Percentiles rank a stretch among this genome's conserved stretches.
Evolutionary conservation across 2,113 vertebrate species (phyloP).

Genomic region (Phoenicopterus ruber): DNA sequence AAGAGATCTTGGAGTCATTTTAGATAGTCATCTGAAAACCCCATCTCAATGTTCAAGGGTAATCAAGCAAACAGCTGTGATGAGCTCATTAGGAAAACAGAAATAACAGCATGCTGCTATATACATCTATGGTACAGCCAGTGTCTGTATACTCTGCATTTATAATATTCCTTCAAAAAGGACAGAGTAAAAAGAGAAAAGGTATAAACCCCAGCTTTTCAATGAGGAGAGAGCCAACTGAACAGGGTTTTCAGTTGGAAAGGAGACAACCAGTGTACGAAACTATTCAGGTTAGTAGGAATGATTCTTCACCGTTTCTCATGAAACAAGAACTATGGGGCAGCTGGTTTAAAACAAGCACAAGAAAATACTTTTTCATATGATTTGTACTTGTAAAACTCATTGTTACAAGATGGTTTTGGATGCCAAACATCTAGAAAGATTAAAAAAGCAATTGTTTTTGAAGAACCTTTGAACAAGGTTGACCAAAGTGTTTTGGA

Average conservation of each 20-base stretch:
- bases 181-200: neutral
- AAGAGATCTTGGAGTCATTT: neutral
- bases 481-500: neutral
- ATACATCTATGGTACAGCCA: neutral
- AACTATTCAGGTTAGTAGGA: neutral
- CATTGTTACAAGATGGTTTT: neutral
- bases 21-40: neutral
- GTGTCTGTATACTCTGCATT: neutral
- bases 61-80: constrained; percentile 33
- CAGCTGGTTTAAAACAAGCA: neutral
- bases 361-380: neutral
- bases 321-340: neutral
- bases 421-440: neutral
- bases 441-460: neutral
- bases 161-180: neutral
- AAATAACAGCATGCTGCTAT: constrained; percentile 7
- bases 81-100: constrained; percentile 9
- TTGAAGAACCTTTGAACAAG: neutral
- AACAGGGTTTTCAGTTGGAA: neutral
- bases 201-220: neutral
- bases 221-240: neutral
- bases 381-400: neutral
- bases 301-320: neutral
- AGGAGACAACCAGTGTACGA: neutral
- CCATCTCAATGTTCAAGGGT: constrained; percentile 3